Evolutionary conservation across 1,140 invertebrate genomes (phyloP), one percentile per base, ranked within the genome.

Genomic region (Augochlora pura): DNA sequence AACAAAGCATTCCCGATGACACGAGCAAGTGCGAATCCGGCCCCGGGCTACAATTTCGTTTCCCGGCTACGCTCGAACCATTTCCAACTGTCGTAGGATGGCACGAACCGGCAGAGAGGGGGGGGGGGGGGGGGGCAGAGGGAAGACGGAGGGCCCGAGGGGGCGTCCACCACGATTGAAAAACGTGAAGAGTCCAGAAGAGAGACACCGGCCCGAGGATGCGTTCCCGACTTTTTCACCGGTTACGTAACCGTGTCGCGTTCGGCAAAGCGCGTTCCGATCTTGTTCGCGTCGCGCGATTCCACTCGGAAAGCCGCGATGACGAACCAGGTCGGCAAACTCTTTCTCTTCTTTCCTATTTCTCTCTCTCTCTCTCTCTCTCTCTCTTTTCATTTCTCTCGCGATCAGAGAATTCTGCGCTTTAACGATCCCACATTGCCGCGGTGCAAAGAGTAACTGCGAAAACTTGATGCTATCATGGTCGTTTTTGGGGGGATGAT

Each of bases 1-100:
- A 72, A 78, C 76, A 78, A 78, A 72, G 46, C n/a, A 38, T 72
- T 14, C 9, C 0, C 49, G 76, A 78, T 78, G 76, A 78, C 76
- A 72, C 49, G 32, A n/a, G 23, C 60, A 78, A 78, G 60, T 65
- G 68, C 39, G 76, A 77, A 64, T 64, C 46, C 66, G 10, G 57
- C 76, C 76, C 5, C 46, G 38, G 76, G 76, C 60, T 39, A 72
- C 76, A 72, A 72, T 72, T 72, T 72, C 69, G 49, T 78, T 57
- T 21, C 18, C 16, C 49, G 52, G 25, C 39, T n/a, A 25, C 16
- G 65, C 1, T 16, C 16, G 39, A 12, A n/a, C 59, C 23, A 8
- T 60, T 60, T 60, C 14, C 23, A 12, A 21, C 42, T 46, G 42
- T 46, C 42, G 42, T 10, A 46, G 42, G 42, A 46, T 46, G 42